Evolutionary conservation across 2,797 vertebrate genomes (phyloP), one percentile per base, ranked within the genome.

Genomic region (Melanotaenia nigrans): DNA sequence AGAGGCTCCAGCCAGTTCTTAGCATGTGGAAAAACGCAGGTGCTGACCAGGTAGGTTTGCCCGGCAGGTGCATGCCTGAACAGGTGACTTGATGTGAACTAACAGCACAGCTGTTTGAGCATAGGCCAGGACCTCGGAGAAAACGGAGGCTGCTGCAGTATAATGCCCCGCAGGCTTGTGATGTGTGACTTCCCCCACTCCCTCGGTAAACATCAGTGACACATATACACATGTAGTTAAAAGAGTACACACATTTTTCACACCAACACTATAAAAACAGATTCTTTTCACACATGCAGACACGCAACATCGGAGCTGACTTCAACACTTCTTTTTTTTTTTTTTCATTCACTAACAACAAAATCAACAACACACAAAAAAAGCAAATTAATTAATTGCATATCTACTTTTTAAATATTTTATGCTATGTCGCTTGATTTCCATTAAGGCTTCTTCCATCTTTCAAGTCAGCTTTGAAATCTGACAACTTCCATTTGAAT

Each of bases 371-470:
- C 68, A 77, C 70, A 25, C 25, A 25, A 73, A 73, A 73, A 73
- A 83, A 61, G 66, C 66, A 85, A 61, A 45, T 65, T 13, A 77
- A 75, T 86, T 89, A 79, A 89, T 89, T 79, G 79, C 68, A 71
- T 81, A 84, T 91, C 88, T 91, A 75, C 86, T 86, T 89, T 89
- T 80, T 87, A 85, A 90, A 84, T 87, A 87, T 90, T 87, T 88
- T 80, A 85, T 72, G 75, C 91, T 86, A 77, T 51, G 79, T 8
- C 73, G 82, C 74, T 56, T 77, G 80, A 89, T 89, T 92, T 86
- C 82, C 85, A 88, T 87, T 77, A 78, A 35, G 75, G 32, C 61
- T 42, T 59, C 60, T 66, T 55, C 56, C 63, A 47, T 36, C 57
- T 35, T 47, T 75, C 68, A 69, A 72, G 78, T 58, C 68, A 55